Conservation (phyloP, 1,140 invertebrate species). For the Sipha flava region DNA sequence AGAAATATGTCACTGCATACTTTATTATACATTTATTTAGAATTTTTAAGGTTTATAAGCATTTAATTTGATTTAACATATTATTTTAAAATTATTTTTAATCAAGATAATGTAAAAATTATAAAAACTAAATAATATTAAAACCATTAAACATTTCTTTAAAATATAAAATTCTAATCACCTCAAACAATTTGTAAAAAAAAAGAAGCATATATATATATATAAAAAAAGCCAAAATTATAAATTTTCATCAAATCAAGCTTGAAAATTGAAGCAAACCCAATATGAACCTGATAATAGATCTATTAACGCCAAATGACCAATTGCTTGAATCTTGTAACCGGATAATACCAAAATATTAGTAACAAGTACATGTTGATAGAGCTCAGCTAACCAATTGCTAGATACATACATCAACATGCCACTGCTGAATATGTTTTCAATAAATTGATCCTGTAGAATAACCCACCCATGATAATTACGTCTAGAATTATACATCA, state of each 20-base stretch:
- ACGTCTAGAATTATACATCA: not conserved
- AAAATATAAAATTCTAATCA: not conserved
- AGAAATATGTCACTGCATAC: too few species aligned
- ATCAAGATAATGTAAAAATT: not conserved
- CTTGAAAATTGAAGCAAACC: not conserved
- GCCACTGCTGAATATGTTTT: conserved; percentile 81
- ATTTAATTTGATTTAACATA: too few species aligned
- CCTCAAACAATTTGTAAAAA: not conserved
- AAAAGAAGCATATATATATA: not conserved
- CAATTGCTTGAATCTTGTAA: conserved; percentile 49
- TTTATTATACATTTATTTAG: too few species aligned
- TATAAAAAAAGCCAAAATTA: not conserved
- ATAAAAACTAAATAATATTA: not conserved
- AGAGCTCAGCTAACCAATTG: conserved; percentile 83
- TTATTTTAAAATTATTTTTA: too few species aligned
- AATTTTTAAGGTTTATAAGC: too few species aligned
- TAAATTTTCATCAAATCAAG: not conserved
- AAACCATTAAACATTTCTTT: too few species aligned
- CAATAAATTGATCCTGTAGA: conserved; percentile 73
- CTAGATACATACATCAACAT: conserved; percentile 83
- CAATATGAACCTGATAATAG: conserved; percentile 58
- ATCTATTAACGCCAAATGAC: conserved; percentile 63
- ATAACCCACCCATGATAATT: conserved; percentile 24
- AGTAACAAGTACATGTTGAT: conserved; percentile 69
- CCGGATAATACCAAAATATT: conserved; percentile 65